These are phyloP conservation scores for Brachionus calyciflorus DNA, from an alignment of 1,140 invertebrate species.

Conservation along the genomic window DNA sequence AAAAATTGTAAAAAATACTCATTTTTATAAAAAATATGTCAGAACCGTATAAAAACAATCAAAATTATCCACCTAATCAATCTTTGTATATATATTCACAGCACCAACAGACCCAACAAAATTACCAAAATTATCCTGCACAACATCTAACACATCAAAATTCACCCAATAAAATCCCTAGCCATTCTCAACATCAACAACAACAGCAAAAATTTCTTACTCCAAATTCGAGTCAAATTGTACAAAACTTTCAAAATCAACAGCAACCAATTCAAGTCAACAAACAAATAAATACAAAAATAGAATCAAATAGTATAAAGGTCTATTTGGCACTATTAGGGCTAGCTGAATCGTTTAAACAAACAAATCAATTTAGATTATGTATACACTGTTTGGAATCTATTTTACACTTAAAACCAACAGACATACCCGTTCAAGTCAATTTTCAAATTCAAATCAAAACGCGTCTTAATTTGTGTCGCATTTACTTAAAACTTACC, in stretches of 20 bases:
- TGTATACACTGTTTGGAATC: conserved; percentile 37
- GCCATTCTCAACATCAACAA: too few relatives aligned
- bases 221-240: too few relatives aligned
- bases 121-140: too few relatives aligned
- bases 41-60: too few relatives aligned
- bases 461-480: conserved; percentile 1
- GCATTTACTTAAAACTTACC: conserved; percentile 4
- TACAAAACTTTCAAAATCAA: not conserved
- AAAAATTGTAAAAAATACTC: too few relatives aligned
- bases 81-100: too few relatives aligned
- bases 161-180: too few relatives aligned
- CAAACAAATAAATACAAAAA: not conserved
- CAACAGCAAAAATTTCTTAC: too few relatives aligned
- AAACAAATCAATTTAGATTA: not conserved
- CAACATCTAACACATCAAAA: too few relatives aligned
- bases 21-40: too few relatives aligned
- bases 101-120: too few relatives aligned
- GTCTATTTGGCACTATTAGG: conserved; percentile 4
- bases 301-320: not conserved
- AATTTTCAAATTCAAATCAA: conserved; percentile 32
- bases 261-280: not conserved
- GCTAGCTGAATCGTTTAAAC: conserved; percentile 9
- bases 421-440: not conserved
- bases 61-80: too few relatives aligned
- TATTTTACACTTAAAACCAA: not conserved